Base-by-base conservation (phyloP, 2,797 vertebrate species). In the Sebastes goodei region DNA sequence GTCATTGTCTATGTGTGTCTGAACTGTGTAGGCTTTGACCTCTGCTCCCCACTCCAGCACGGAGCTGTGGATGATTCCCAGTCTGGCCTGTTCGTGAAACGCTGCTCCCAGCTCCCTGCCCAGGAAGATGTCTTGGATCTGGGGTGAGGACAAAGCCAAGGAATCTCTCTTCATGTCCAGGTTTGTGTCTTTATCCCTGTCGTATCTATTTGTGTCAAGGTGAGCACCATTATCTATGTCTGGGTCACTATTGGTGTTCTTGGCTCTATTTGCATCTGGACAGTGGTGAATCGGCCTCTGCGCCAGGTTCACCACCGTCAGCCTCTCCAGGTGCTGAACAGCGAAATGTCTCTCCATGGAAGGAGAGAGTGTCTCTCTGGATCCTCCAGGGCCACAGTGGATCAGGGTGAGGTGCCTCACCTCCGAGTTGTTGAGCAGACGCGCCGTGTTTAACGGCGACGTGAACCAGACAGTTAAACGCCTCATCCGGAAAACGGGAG, bases 1-100 rank as follows among this genome's bases (percentile, higher is more conserved):
- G 0, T 91, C 78, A 4, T 85, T 87, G 83, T 88, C 90, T 81
- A 94, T 94, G 72, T 92, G 91, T 1, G 93, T 94, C 72, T 92
- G 92, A 15, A 94, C 92, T 4, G 93, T 94, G 87, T 93, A 94
- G 62, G 92, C 89, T 79, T 94, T 94, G 62, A 91, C 69, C n/a
- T 30, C 64, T 0, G 92, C 83, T 23, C 83, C 89, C 82, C 88
- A 85, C 77, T 89, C 82, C 78, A 94, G 84, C 67, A 92, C 92
- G 0, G 94, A 94, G 66, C 81, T 87, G 81, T 94, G 89, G 72
- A 94, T 83, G 76, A 94, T 77, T 65, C 91, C 92, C 80, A 94
- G 84, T 42, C 93, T 61, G 86, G 91, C 94, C 88, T 94, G 93
- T 59, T 94, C 93, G 0, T 93, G 83, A 27, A 84, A 88, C 0